Conservation (phyloP, 2,888 invertebrate genomes). For the Oscheius myriophilus region DNA sequence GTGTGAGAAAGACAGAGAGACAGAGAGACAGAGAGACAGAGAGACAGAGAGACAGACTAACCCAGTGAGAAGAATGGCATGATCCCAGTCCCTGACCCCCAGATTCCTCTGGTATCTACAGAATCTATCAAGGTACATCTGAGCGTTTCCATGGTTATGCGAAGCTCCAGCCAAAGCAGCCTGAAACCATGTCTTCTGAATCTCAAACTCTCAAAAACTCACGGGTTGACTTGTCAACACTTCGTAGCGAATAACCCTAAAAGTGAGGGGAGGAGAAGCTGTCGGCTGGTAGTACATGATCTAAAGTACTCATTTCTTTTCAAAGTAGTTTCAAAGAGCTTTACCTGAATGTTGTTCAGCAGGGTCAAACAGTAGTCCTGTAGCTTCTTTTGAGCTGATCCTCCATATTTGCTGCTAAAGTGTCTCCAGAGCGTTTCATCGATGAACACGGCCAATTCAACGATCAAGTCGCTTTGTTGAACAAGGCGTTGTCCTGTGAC, state of each 20-base stretch:
- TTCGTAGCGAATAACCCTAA: constrained; percentile 69
- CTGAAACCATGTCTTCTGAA: constrained; percentile 32
- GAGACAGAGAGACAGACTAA: constrained; percentile 32
- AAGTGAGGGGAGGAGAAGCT: constrained; percentile 66
- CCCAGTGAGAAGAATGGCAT: constrained; percentile 70
- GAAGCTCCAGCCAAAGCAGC: constrained; percentile 66
- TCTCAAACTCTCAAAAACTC: constrained; percentile 24
- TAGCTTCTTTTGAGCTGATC: constrained; percentile 56
- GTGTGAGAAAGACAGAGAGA: no score
- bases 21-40: no score
- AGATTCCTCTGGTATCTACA: constrained; percentile 68
- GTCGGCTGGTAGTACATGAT: constrained; percentile 70
- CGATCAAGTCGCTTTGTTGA: constrained; percentile 62
- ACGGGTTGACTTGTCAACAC: constrained; percentile 68
- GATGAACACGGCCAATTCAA: constrained; percentile 70
- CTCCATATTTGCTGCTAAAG: constrained; percentile 67
- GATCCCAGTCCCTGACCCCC: constrained; percentile 70
- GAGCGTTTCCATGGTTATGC: constrained; percentile 69
- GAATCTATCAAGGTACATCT: constrained; percentile 68
- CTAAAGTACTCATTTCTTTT: no score
- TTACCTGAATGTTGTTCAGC: constrained; percentile 71
- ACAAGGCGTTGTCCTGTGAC: constrained; percentile 65
- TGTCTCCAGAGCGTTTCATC: constrained; percentile 69
- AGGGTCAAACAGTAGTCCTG: constrained; percentile 70
- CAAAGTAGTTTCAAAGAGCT: no score